phyloP scores from a whole-genome alignment of 2,113 vertebrate genomes.

The Tamias sibiricus region DNA sequence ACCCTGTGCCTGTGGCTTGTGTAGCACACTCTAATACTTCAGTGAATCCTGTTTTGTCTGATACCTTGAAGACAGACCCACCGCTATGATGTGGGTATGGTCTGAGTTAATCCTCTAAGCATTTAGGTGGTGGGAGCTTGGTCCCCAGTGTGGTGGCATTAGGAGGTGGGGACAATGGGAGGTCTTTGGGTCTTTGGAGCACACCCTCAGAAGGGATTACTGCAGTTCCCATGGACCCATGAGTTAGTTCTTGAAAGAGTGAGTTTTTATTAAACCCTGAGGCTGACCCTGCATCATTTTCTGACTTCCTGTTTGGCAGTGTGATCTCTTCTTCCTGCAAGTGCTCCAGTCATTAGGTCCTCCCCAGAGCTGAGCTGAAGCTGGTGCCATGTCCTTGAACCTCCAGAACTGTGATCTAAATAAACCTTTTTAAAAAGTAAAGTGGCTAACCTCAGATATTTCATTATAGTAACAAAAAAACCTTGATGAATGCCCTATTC shows the following conservation, averaged over 20 bases:
- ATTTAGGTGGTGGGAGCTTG: background rate
- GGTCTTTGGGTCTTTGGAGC: background rate
- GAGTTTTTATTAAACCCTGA: background rate
- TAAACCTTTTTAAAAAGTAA: background rate
- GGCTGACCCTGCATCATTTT: too few species aligned
- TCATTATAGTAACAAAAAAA: background rate
- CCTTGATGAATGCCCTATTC: background rate
- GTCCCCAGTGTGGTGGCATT: background rate
- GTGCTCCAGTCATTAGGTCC: background rate
- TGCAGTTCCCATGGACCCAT: background rate
- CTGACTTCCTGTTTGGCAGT: background rate
- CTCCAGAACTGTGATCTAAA: background rate
- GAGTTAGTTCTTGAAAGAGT: background rate
- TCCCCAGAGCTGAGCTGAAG: background rate
- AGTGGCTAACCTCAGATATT: background rate
- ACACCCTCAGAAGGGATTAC: background rate
- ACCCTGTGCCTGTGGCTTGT: background rate
- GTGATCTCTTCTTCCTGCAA: background rate
- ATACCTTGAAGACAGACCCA: background rate
- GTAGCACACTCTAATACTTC: background rate
- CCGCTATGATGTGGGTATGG: background rate
- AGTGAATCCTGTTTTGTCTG: background rate
- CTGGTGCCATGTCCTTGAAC: background rate
- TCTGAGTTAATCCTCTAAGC: background rate
- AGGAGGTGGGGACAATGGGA: background rate